Evolutionary conservation across 1,140 invertebrate genomes (phyloP).

Genomic region (Coelopa frigida): DNA sequence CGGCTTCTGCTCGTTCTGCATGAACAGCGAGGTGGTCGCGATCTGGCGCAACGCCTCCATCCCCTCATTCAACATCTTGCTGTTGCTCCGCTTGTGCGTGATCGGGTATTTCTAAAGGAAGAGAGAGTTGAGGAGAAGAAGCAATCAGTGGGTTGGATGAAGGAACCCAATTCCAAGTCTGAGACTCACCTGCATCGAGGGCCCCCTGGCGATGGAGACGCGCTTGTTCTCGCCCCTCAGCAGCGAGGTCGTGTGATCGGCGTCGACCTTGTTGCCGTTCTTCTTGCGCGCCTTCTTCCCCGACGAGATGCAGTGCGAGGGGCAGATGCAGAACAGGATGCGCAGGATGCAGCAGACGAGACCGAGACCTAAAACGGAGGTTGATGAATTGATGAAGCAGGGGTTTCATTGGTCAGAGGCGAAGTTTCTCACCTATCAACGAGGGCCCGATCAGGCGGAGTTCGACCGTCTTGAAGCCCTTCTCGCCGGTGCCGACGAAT

Average conservation of each 20-base stretch:
- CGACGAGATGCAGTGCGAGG: slow-evolving; percentile 49
- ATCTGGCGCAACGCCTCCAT: slow-evolving; percentile 44
- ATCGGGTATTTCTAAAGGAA: slow-evolving; percentile 34
- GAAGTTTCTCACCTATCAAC: slow-evolving; percentile 49
- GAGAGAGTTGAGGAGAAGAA: not conserved
- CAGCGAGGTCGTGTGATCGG: slow-evolving; percentile 42
- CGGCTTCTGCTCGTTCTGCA: slow-evolving; percentile 43
- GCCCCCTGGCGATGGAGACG: slow-evolving; percentile 38
- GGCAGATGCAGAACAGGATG: slow-evolving; percentile 54
- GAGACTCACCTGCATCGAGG: slow-evolving; percentile 26
- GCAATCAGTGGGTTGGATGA: not conserved
- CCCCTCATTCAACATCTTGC: slow-evolving; percentile 44
- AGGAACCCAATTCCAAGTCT: not conserved
- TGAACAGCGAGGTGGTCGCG: slow-evolving; percentile 43
- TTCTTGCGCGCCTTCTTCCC: slow-evolving; percentile 41
- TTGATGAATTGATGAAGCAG: not conserved
- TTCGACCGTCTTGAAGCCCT: slow-evolving; percentile 80
- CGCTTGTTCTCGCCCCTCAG: slow-evolving; percentile 40
- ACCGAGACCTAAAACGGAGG: slow-evolving; percentile 42
- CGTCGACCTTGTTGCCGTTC: slow-evolving; percentile 42
- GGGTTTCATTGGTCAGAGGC: too few relatives aligned
- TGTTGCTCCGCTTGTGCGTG: slow-evolving; percentile 39
- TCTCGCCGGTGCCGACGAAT: slow-evolving; percentile 82
- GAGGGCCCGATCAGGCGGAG: slow-evolving; percentile 75
- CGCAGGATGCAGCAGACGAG: slow-evolving; percentile 54